Evolutionary conservation across 2,113 vertebrate genomes (phyloP).

Genomic region (Seriola dumerili): DNA sequence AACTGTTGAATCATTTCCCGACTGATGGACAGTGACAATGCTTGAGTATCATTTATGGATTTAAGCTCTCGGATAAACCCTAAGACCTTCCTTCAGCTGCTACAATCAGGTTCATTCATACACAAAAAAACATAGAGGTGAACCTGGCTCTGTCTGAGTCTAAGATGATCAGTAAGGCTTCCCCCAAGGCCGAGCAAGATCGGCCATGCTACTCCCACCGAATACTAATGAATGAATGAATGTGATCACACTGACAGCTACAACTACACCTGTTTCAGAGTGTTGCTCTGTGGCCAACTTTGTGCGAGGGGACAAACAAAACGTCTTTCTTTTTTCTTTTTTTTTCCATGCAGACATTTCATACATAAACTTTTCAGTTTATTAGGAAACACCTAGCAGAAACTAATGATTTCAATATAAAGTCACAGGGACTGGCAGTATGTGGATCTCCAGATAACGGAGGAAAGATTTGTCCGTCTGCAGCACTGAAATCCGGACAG

Average conservation of each 20-base stretch:
- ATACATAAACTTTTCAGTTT: not conserved
- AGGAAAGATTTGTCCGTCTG: too few species aligned
- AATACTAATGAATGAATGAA: conserved; percentile 40
- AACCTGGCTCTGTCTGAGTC: conserved; percentile 4
- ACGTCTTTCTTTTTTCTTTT: not conserved
- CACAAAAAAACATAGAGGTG: not conserved
- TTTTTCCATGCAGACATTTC: not conserved
- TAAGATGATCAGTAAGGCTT: conserved; percentile 7
- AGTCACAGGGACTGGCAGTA: too few species aligned
- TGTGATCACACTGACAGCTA: not conserved
- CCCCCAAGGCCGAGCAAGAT: conserved; percentile 13
- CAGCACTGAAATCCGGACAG: too few species aligned
- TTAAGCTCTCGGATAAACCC: not conserved
- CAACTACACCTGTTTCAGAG: not conserved
- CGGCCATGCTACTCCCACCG: not conserved
- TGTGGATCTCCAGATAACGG: too few species aligned
- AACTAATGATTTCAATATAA: too few species aligned
- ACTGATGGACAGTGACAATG: not conserved
- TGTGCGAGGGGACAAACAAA: conserved; percentile 7
- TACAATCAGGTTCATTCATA: conserved; percentile 5
- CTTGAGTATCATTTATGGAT: conserved; percentile 1
- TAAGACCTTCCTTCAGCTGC: not conserved
- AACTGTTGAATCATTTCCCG: not conserved
- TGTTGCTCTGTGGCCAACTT: not conserved
- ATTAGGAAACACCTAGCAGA: too few species aligned